Percentiles rank a stretch among this genome's conserved stretches.
phyloP scores from a whole-genome alignment of 2,888 invertebrate species.

The Acleris cristana region DNA sequence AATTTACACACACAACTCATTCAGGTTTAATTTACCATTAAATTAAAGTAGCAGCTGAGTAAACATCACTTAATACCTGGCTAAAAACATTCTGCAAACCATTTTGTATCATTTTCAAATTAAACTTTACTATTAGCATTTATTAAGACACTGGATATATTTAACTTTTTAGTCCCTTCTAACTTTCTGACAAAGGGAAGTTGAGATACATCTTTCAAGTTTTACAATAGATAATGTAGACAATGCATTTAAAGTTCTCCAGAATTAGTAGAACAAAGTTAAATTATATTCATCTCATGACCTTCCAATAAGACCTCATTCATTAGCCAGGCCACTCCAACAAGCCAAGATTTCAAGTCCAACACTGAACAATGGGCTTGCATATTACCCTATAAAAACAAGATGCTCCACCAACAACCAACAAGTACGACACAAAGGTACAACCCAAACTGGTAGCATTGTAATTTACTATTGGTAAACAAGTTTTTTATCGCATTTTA shows the following conservation, averaged over 20 bases:
- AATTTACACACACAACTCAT: not conserved
- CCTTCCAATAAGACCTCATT: constrained; percentile 2
- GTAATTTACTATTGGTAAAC: constrained; percentile 57
- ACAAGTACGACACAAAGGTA: constrained; percentile 42
- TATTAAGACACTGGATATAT: too few species aligned
- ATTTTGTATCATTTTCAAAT: too few species aligned
- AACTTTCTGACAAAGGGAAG: too few species aligned
- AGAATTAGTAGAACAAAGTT: not conserved
- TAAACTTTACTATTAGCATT: too few species aligned
- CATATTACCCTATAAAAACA: constrained; percentile 37
- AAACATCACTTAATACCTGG: constrained; percentile 10
- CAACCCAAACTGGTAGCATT: constrained; percentile 50
- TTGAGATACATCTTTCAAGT: too few species aligned
- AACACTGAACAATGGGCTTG: constrained; percentile 48
- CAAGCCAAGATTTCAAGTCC: constrained; percentile 24
- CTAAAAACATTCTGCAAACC: constrained; percentile 2
- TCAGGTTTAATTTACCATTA: constrained; percentile 1
- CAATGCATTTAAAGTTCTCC: too few species aligned
- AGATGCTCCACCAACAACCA: constrained; percentile 38
- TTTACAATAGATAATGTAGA: too few species aligned
- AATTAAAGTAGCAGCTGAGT: constrained; percentile 16
- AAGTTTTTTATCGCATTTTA: constrained; percentile 47
- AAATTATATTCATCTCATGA: not conserved
- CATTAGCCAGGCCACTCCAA: constrained; percentile 15
- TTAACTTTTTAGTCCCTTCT: too few species aligned